Percentiles rank a stretch among this genome's conserved stretches.
Evolutionary conservation across 2,113 vertebrate species (phyloP).

Genomic region (Solea solea): DNA sequence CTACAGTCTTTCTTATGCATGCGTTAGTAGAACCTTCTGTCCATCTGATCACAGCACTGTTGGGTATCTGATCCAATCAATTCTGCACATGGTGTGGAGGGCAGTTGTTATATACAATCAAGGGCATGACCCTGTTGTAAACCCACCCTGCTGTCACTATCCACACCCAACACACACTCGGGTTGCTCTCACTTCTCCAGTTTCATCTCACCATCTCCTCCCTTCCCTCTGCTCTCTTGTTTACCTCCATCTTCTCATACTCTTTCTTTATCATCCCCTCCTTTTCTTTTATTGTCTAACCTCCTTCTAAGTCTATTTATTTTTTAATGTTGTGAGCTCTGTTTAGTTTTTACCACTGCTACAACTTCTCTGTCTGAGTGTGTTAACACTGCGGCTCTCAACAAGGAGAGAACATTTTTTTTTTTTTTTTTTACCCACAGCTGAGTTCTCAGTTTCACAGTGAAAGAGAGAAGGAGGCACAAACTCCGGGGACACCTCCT

Average conservation of each 20-base stretch:
- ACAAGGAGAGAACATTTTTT: slow-evolving; percentile 33
- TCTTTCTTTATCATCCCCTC: background rate
- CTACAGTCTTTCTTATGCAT: background rate
- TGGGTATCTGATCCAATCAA: slow-evolving; percentile 44
- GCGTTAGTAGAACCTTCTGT: slow-evolving; percentile 26
- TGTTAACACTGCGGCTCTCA: slow-evolving; percentile 22
- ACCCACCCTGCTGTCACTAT: slow-evolving; percentile 10
- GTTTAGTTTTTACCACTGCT: background rate
- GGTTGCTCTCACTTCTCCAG: slow-evolving; percentile 27
- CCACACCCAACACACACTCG: slow-evolving; percentile 10
- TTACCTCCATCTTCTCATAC: background rate
- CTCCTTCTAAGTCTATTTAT: background rate
- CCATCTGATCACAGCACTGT: slow-evolving; percentile 27
- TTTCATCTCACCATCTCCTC: slow-evolving; percentile 14
- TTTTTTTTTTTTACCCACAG: slow-evolving; percentile 22
- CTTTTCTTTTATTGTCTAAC: background rate
- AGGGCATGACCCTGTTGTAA: slow-evolving; percentile 32
- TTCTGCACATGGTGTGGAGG: slow-evolving; percentile 32
- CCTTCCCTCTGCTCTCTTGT: background rate
- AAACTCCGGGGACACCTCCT: slow-evolving; percentile 40
- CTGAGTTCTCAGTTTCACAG: slow-evolving; percentile 42
- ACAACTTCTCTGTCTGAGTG: background rate
- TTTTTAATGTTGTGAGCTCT: background rate
- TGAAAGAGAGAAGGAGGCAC: slow-evolving; percentile 17
- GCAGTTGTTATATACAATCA: slow-evolving; percentile 47